Base-by-base conservation (phyloP, 2,888 invertebrate genomes). In the Papilio demoleus region DNA sequence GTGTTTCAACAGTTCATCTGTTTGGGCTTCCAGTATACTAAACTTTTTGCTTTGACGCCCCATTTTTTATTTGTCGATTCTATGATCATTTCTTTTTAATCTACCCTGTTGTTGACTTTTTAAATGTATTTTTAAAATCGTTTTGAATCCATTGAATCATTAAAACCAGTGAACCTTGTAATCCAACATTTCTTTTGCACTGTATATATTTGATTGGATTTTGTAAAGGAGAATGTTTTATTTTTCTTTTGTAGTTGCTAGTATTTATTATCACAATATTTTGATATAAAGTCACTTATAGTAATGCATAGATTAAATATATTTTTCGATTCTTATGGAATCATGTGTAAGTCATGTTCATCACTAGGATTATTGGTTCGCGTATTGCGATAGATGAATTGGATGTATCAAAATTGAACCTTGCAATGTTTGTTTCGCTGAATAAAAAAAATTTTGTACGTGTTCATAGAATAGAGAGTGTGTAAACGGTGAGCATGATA, bases 21-120 rank as follows among this genome's bases (percentile, higher is more conserved):
- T 90, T 85, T 76, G 92, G 92, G 92, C 92, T 92, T 92, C 92
- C 92, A 92, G 85, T 90, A 89, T 80, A 84, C 84, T 88, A 87
- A 84, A 86, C 82, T 75, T 77, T 78, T 86, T 84, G 76, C 78
- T 88, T 88, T 84, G 81, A 85, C 76, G 85, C 81, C 87, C 81
- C 84, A 72, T 63, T 75, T 45, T 19, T 68, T 19, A 74, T 74
- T 75, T 73, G 66, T 67, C 70, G 68, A 31, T 50, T 59, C 68
- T 69, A 68, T 62, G 66, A 59, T 65, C 67, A 6, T 70, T 68
- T 72, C 27, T 47, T 67, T 65, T 58, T 59, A 56, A 71, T 45
- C 68, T 70, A 68, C 66, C 72, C 72, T 45, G 65, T 71, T 58
- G 56, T 70, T 66, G 59, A 58, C 69, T 65, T 67, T 61, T 70